Percentiles rank a stretch among this genome's conserved stretches.
Conservation (phyloP, 1,140 invertebrate species). For the Pseudobourletiella spinata region DNA sequence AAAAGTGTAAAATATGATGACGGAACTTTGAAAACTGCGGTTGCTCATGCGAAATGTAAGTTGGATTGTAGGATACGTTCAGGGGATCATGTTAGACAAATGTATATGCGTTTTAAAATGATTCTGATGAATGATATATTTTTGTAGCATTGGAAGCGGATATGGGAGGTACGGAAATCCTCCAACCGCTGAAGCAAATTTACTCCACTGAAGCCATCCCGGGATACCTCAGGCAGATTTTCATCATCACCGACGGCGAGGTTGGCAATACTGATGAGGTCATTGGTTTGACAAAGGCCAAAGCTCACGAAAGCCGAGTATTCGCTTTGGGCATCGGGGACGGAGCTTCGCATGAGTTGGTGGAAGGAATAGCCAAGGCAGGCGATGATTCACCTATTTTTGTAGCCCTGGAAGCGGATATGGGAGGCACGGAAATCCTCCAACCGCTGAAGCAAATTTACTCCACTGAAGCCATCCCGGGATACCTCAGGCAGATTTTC, state of each 20-base stretch:
- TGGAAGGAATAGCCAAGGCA: slow-evolving; percentile 39
- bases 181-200: slow-evolving; percentile 39
- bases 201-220: slow-evolving; percentile 36
- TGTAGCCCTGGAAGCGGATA: slow-evolving; percentile 37
- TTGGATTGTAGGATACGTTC: background rate
- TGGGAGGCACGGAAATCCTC: slow-evolving; percentile 44
- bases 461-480: slow-evolving; percentile 33
- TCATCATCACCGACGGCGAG: slow-evolving; percentile 42
- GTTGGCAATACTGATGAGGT: slow-evolving; percentile 39
- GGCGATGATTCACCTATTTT: slow-evolving; percentile 36
- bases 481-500: slow-evolving; percentile 40
- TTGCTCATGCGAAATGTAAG: slow-evolving; percentile 22
- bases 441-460: slow-evolving; percentile 40
- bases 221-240: slow-evolving; percentile 39
- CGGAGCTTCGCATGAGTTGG: background rate
- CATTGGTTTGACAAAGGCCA: slow-evolving; percentile 36
- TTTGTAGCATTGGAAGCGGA: slow-evolving; percentile 33
- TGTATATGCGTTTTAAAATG: background rate
- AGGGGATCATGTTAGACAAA: background rate
- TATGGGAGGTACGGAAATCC: slow-evolving; percentile 42
- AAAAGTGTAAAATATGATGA: slow-evolving; percentile 35
- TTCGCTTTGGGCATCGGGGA: too few species aligned
- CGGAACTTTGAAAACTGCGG: slow-evolving; percentile 25
- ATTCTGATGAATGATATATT: background rate
- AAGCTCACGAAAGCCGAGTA: too few species aligned